Evolutionary conservation across 23 tunicate species (phyloP), one percentile per base, ranked within the genome.

Genomic region (Diplosoma virens): DNA sequence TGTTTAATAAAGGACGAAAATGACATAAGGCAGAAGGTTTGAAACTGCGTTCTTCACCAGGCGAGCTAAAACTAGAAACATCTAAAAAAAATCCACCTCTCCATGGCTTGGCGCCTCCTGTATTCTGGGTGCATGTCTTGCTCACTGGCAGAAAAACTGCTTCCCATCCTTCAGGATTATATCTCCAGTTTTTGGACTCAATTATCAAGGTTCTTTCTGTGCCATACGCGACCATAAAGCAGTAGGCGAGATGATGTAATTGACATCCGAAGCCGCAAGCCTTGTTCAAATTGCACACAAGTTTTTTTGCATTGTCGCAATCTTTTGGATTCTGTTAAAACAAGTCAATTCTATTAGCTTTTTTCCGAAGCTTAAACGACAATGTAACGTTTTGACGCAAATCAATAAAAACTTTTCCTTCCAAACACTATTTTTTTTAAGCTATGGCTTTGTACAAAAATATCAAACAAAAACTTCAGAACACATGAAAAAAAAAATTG

Each of bases 261-360:
- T 92, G 97, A 37, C 97, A 92, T 22, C 97, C 97, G 75, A 85
- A 92, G 4, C 97, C 97, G 53, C 97, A 92, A 0, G 82, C 90
- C 55, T 92, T 92, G 80, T 81, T 85, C 0, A 92, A 37, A 32
- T 76, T 85, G 52, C 97, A 92, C 1, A 92, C 84, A 16, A 92
- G 75, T 47, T 82, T 67, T 35, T 71, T 81, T 5, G 97, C 87
- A 20, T 33, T 80, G 28, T 36, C 29, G 67, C 97, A 92, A 73
- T 85, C 80, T 1, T 68, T 72, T 1, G 97, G 97, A 53, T 92
- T 92, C 97, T 92, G 77, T 31, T 30, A 14, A 31, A 55, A n/a
- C n/a, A n/a, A n/a, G n/a, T n/a, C n/a, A n/a, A n/a, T n/a, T n/a
- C n/a, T n/a, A n/a, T n/a, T n/a, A n/a, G n/a, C n/a, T n/a, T n/a